Evolutionary conservation across 1,140 invertebrate species (phyloP), one percentile per base, ranked within the genome.

Genomic region (Aphaenogaster ashmeadi): DNA sequence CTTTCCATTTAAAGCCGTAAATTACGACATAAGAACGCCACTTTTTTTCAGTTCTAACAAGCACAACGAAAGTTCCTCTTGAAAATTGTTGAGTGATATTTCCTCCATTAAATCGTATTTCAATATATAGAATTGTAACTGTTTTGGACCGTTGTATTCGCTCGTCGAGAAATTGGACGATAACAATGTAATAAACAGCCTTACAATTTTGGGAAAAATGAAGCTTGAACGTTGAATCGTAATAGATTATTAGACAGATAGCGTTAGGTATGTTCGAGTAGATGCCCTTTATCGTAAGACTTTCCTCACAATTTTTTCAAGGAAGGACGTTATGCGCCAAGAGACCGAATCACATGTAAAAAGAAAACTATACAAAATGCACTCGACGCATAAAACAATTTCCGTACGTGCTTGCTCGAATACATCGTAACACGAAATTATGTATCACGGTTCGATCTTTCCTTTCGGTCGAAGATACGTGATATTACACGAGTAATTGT

Each of bases 61-160:
- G 54, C 54, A 50, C 41, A 75, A 84, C 33, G 50, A 69, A 80
- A 80, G 47, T 74, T n/a, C 18, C 66, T 52, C 27, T 74, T 21
- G 11, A 47, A 72, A 74, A 33, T 27, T 80, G 52, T 21, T 15
- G 21, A 15, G 6, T 9, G 13, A 36, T 36, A 18, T 18, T 21
- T 56, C 15, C 33, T 21, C 7, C 2, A 8, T 58, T 44, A 58
- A 36, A n/a, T 81, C 52, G 21, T 78, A 15, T 38, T 54, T 38
- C 44, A 21, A 0, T 41, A 58, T 56, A n/a, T 56, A 6, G 18
- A 50, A 66, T 66, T 18, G 36, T 72, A 33, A 72, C n/a, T 52
- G 47, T 50, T 72, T 72, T 77, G n/a, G 6, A 77, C n/a, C n/a
- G 11, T 33, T 44, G 15, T 47, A 60, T 77, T 77, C n/a, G 1